Percentiles rank a stretch among this genome's conserved stretches.
These are phyloP conservation scores for Lepidonotus clava DNA, from an alignment of 2,888 invertebrate species.

Conservation along the genomic window DNA sequence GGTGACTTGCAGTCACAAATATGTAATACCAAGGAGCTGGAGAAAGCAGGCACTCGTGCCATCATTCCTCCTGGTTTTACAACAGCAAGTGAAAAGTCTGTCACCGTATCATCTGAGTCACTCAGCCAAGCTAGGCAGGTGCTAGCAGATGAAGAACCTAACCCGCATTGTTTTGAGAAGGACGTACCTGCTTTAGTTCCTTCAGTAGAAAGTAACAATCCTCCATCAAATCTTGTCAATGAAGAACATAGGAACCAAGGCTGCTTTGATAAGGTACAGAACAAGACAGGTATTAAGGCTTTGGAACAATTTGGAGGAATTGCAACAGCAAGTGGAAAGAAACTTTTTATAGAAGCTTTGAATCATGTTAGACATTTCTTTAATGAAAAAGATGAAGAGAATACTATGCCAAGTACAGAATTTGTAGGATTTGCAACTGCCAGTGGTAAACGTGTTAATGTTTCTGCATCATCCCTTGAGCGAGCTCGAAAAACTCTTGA, in stretches of 20 bases:
- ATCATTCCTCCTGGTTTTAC: neutral
- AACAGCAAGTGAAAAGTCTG: neutral
- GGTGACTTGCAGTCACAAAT: too few relatives aligned
- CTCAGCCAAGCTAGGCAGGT: neutral
- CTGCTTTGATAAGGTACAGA: neutral
- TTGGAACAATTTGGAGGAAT: neutral
- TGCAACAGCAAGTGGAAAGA: neutral
- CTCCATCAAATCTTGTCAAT: too few relatives aligned
- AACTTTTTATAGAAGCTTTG: neutral
- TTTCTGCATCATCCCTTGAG: neutral
- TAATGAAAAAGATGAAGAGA: neutral
- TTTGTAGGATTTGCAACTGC: too few relatives aligned
- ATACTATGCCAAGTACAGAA: neutral
- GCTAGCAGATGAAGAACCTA: neutral
- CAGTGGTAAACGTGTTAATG: neutral
- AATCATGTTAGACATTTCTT: neutral
- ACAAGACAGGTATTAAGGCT: neutral
- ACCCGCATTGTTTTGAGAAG: too few relatives aligned
- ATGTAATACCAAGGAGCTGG: too few relatives aligned
- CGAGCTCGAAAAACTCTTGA: neutral
- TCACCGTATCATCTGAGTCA: neutral
- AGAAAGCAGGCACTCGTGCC: neutral
- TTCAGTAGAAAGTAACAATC: too few relatives aligned
- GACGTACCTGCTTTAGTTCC: too few relatives aligned
- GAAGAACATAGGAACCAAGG: too few relatives aligned